Base-by-base conservation (phyloP, 2,888 invertebrate genomes). In the Acrobasis repandana region DNA sequence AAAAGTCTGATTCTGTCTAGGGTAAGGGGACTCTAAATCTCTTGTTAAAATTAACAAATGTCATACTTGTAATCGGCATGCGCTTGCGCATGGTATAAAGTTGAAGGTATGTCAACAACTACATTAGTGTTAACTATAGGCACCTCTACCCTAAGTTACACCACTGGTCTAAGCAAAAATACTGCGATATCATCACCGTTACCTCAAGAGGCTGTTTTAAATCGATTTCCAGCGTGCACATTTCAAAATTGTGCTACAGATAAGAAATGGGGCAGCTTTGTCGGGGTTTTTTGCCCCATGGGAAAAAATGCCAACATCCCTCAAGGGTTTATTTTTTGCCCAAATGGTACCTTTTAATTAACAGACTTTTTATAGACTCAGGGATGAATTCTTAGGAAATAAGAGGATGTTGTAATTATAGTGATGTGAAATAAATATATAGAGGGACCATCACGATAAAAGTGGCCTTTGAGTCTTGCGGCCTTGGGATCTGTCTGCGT, bases 301-400 rank as follows among this genome's bases (percentile, higher is more conserved):
- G 71, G 63, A 81, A 80, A 82, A 86, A 85, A 83, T 74, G 76
- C 64, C 65, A 72, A 76, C 83, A 81, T 82, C 89, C 86, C 84
- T 78, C 66, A 75, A 80, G 80, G 74, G 75, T 66, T 65, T 62
- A 61, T 65, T 85, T 90, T 90, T 91, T 90, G 88, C 85, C 80
- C 68, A 71, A 79, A 72, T 66, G 70, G 81, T 81, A 84, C 82
- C 83, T 85, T 88, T 89, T 89, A 90, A 92, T 91, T 92, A 91
- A 71, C 72, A 67, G 65, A 70, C 72, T 73, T 74, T 75, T 75
- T 58, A 50, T 49, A 36, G 48, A 49, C 58, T 34, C 38, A 33
- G 36, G 36, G 54, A 18, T 43, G 43, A 14, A 43, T 56, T 20
- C 14, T 34, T 1, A 34, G 34, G 43, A 43, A 43, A 43, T 43